Evolutionary conservation across 1,140 invertebrate genomes (phyloP), one percentile per base, ranked within the genome.

Genomic region (Drosophila azteca): DNA sequence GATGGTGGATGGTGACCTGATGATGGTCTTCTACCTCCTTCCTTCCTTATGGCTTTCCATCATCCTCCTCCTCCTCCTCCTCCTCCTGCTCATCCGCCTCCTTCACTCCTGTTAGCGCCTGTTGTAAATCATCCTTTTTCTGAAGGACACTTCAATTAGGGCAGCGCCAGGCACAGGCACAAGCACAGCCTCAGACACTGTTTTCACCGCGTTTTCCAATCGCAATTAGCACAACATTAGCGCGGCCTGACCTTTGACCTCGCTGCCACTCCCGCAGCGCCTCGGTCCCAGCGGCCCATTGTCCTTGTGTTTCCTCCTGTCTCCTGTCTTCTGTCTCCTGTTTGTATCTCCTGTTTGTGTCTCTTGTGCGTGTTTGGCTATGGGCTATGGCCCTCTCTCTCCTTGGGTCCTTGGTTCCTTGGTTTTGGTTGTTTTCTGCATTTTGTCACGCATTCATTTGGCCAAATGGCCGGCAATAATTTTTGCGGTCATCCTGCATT

Each of bases 161-260:
- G 50, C 48, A 53, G 20, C 87, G 83, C 35, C 82, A 26, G 82
- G 83, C 82, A 20, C 17, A 20, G 17, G 17, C 17, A 20, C 17
- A 20, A 20, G 17, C 17, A 20, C 17, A 20, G 70, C 49, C 59
- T 71, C 63, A 70, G 78, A 69, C 69, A 64, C 67, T 74, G 64
- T 69, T 77, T 75, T 65, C 66, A 67, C 59, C 54, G 63, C 63
- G 63, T 76, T 39, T 39, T 79, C 63, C 67, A 71, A 77, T 72
- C 67, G 82, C 84, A 79, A 83, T 87, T 87, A 87, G 79, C 83
- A 87, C 83, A 87, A 79, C 79, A 88, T 89, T 87, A 89, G 65
- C 66, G 79, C 76, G 75, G 54, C 35, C 79, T 88, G 83, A 83
- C 83, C 82, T 88, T 88, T 87, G 79, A 87, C 83, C 83, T 88